These are phyloP conservation scores for Hydractinia symbiolongicarpus DNA, from an alignment of 30 jellyfish, hydroid and myxozoan genomes.

Conservation along the genomic window DNA sequence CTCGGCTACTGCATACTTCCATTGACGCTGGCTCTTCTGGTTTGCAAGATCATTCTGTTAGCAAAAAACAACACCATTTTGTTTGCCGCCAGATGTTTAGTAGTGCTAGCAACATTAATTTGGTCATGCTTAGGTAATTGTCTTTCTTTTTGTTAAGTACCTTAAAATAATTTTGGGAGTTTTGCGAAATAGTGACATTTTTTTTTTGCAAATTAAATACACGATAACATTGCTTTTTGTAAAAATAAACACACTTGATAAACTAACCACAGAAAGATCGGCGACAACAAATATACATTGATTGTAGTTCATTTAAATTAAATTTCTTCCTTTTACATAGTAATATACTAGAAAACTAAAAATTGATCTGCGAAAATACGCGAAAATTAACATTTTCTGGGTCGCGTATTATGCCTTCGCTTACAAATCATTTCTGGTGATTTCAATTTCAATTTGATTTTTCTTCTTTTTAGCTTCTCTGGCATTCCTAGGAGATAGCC, in stretches of 20 bases:
- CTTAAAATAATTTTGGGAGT: not conserved
- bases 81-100: slow-evolving; percentile 71
- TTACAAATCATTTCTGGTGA: not conserved
- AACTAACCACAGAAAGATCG: no score
- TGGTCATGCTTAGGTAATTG: slow-evolving; percentile 87
- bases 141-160: not conserved
- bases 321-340: no score
- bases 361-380: not conserved
- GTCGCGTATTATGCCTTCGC: not conserved
- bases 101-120: slow-evolving; percentile 57
- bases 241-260: no score
- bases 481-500: slow-evolving; percentile 91
- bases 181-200: no score
- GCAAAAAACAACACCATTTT: slow-evolving; percentile 46
- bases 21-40: slow-evolving; percentile 53
- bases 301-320: no score
- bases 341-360: not conserved
- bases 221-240: no score
- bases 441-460: not conserved
- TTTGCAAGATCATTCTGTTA: slow-evolving; percentile 56
- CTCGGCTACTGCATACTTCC: slow-evolving; percentile 93
- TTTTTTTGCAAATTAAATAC: no score
- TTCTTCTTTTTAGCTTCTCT: slow-evolving; percentile 54
- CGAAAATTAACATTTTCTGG: no score
- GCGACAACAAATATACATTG: no score